These are phyloP conservation scores for Arizona elegans DNA, from an alignment of 2,113 vertebrate species.

Conservation along the genomic window DNA sequence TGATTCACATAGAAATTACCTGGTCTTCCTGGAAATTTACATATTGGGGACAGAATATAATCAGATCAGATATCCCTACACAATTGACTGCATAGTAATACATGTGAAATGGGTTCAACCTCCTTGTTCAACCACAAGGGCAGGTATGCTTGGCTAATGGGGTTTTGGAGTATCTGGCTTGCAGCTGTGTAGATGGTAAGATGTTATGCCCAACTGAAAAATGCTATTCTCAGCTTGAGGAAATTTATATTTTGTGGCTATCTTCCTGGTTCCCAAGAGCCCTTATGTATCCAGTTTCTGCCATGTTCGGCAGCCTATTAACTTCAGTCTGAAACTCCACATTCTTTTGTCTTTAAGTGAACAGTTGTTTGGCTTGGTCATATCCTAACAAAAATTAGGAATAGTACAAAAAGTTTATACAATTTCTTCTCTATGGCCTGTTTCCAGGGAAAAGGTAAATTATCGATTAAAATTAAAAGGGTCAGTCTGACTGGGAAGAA, in stretches of 20 bases:
- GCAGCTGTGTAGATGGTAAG: neutral
- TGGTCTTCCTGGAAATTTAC: neutral
- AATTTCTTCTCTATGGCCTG: too few species aligned
- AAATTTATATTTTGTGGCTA: neutral
- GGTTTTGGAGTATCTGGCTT: neutral
- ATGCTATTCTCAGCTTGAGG: neutral
- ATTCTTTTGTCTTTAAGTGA: too few species aligned
- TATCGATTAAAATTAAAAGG: too few species aligned
- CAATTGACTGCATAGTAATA: neutral
- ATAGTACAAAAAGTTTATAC: neutral
- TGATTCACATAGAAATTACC: neutral
- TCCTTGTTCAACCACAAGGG: neutral
- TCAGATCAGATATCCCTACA: neutral
- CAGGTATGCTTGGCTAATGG: neutral
- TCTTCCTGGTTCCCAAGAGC: neutral
- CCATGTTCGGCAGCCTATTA: too few species aligned
- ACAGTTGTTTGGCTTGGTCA: neutral
- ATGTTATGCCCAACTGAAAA: neutral
- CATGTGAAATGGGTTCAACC: neutral
- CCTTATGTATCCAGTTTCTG: neutral
- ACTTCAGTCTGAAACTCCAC: too few species aligned
- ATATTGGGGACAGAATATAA: neutral
- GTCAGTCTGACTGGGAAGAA: too few species aligned
- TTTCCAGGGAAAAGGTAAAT: too few species aligned
- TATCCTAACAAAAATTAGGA: neutral